These are phyloP conservation scores for Andrena haemorrhoa DNA, from an alignment of 2,888 invertebrate species.

Conservation along the genomic window DNA sequence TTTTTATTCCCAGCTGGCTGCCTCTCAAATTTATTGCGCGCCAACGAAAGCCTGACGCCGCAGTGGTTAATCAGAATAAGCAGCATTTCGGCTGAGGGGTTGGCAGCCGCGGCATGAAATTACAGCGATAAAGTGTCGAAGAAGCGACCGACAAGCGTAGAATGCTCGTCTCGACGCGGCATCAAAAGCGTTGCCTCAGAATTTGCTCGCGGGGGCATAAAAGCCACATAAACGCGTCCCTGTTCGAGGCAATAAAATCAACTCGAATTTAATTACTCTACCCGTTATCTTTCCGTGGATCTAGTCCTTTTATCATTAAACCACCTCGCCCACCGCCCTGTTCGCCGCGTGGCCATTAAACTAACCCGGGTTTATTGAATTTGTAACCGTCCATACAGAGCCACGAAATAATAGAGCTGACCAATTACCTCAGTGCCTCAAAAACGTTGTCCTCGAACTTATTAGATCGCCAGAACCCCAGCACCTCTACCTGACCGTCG, in stretches of 20 bases:
- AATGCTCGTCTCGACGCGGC: conserved; percentile 70
- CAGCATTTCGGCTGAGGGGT: conserved; percentile 41
- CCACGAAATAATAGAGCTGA: conserved; percentile 34
- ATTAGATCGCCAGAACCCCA: no score
- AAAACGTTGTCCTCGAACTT: no score
- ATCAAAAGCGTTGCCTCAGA: conserved; percentile 74
- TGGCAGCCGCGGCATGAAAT: conserved; percentile 61
- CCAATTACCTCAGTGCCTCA: conserved; percentile 16
- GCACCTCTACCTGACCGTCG: no score
- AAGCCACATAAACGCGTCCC: conserved; percentile 78
- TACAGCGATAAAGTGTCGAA: conserved; percentile 73
- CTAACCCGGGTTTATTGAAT: conserved; percentile 71
- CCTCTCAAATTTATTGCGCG: conserved; percentile 16
- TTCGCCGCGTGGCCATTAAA: conserved; percentile 51
- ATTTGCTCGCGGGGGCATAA: conserved; percentile 80
- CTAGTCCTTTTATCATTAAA: conserved; percentile 79
- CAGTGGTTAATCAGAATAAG: conserved; percentile 11
- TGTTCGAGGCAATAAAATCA: conserved; percentile 78
- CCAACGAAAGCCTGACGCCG: no score
- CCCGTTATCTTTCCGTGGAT: conserved; percentile 77
- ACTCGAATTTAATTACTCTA: conserved; percentile 81
- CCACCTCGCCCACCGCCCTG: conserved; percentile 35
- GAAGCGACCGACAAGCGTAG: conserved; percentile 68
- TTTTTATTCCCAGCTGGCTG: not conserved
- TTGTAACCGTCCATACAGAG: conserved; percentile 55